phyloP scores from a whole-genome alignment of 30 jellyfish, hydroid and myxozoan genomes.

The Turritopsis dohrnii region DNA sequence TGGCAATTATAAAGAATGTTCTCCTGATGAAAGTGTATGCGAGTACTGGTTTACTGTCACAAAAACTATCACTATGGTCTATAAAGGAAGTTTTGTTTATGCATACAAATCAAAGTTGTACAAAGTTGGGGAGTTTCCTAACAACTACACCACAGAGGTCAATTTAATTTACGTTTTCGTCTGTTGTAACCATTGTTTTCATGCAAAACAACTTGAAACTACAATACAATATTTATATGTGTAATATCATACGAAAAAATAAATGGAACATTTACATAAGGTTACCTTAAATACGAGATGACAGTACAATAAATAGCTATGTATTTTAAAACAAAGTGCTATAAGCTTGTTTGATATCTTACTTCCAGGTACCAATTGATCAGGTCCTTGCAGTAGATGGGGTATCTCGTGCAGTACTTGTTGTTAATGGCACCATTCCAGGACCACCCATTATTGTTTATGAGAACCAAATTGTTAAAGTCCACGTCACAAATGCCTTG shows the following conservation, averaged over 20 bases:
- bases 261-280: too few species aligned
- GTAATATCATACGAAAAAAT: too few species aligned
- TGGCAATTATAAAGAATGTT: background rate
- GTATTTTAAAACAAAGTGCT: too few species aligned
- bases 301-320: too few species aligned
- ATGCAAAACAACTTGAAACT: background rate
- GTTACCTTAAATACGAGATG: too few species aligned
- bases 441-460: constrained; percentile 46
- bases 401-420: constrained; percentile 20
- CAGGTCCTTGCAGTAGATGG: constrained; percentile 44
- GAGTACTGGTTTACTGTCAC: constrained; percentile 54
- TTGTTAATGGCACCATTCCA: constrained; percentile 37
- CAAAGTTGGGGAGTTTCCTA: constrained; percentile 51
- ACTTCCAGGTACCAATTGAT: constrained; percentile 24
- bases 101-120: constrained; percentile 45
- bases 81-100: constrained; percentile 52
- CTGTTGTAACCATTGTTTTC: background rate
- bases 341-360: background rate
- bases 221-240: too few species aligned
- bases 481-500: constrained; percentile 51
- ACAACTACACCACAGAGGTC: constrained; percentile 46
- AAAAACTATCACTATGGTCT: constrained; percentile 63
- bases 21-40: constrained; percentile 23
- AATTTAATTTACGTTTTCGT: too few species aligned
- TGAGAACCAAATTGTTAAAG: constrained; percentile 25